These are phyloP conservation scores for Crocuta crocuta DNA, from an alignment of 2,113 vertebrate genomes.

Conservation along the genomic window DNA sequence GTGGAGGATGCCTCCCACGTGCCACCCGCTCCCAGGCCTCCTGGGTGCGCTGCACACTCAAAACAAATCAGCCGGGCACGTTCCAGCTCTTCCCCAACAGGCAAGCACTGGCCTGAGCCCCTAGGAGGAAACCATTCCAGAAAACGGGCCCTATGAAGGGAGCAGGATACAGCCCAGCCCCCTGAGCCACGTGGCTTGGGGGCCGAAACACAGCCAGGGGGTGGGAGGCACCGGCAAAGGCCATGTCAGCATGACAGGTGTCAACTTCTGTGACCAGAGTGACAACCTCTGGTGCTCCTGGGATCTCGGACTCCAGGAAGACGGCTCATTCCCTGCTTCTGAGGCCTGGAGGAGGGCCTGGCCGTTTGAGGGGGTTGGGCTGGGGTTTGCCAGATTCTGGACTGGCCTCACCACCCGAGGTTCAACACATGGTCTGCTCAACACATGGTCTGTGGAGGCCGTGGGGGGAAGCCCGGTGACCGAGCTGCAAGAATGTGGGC, in stretches of 20 bases:
- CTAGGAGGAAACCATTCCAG: neutral
- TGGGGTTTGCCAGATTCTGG: too few species aligned
- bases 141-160: rapidly evolving
- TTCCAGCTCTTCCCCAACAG: neutral
- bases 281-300: neutral
- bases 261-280: slow-evolving; percentile 1
- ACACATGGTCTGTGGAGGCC: neutral
- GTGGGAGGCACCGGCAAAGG: neutral
- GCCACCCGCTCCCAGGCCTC: neutral
- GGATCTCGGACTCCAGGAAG: neutral
- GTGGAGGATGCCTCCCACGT: neutral
- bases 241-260: neutral
- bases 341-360: neutral
- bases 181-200: rapidly evolving
- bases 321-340: neutral
- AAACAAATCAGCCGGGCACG: neutral
- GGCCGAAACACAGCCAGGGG: neutral
- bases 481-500: rapidly evolving
- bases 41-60: neutral
- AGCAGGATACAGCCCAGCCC: neutral
- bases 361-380: rapidly evolving
- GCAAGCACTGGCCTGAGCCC: neutral
- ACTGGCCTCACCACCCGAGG: neutral
- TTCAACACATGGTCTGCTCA: neutral
- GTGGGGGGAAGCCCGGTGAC: rapidly evolving